These are phyloP conservation scores for Cyanoliseus patagonus DNA, from an alignment of 2,113 vertebrate species.

Conservation along the genomic window DNA sequence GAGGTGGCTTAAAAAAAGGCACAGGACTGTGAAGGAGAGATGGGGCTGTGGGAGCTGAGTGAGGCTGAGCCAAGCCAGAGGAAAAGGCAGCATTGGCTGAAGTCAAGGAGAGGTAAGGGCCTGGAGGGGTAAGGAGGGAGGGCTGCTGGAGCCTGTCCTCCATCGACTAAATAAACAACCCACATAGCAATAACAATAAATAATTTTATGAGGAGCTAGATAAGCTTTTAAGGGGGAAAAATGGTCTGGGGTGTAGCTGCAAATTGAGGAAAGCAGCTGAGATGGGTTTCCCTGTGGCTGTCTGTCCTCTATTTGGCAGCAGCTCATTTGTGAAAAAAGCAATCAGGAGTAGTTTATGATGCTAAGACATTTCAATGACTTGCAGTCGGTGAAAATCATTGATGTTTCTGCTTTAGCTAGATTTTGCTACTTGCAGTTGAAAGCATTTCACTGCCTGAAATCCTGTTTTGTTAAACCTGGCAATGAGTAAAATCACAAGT, in stretches of 20 bases:
- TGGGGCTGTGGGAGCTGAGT: not conserved
- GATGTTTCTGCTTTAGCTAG: conserved; percentile 74
- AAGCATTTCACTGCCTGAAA: conserved; percentile 68
- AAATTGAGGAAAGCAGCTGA: conserved; percentile 47
- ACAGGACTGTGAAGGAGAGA: not conserved
- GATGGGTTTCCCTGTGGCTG: conserved; percentile 7
- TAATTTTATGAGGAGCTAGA: conserved; percentile 49
- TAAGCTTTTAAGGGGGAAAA: conserved; percentile 51
- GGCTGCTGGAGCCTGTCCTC: not conserved
- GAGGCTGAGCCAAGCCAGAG: not conserved
- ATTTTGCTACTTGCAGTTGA: conserved; percentile 70
- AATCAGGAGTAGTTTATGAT: conserved; percentile 72
- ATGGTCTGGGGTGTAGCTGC: conserved; percentile 33
- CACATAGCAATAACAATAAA: conserved; percentile 33
- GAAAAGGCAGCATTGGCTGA: not conserved
- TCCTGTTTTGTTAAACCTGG: conserved; percentile 65
- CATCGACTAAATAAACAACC: conserved; percentile 27
- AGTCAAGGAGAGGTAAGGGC: conserved; percentile 11
- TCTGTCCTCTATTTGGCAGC: conserved; percentile 56
- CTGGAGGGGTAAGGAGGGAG: not conserved
- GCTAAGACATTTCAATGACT: conserved; percentile 69
- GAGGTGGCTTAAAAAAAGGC: conserved; percentile 5
- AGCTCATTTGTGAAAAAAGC: conserved; percentile 73
- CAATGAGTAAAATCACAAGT: conserved; percentile 67
- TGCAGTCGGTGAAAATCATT: conserved; percentile 67